Conservation (phyloP, 2,797 vertebrate genomes). For the Poeciliopsis turneri region DNA sequence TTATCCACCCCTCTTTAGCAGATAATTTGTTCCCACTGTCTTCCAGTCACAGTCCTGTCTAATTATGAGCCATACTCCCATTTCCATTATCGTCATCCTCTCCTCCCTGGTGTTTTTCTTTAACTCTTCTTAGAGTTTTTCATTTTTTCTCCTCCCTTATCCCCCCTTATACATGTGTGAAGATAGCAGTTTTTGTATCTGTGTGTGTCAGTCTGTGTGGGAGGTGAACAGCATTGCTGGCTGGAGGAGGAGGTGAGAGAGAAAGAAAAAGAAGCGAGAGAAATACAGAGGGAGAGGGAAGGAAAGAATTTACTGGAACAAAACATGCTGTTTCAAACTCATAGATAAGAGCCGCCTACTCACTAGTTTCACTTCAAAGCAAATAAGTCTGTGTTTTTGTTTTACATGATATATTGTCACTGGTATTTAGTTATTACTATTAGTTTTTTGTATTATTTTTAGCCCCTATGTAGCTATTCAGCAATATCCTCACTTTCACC, state of each 20-base stretch:
- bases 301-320: slow-evolving; percentile 67
- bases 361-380: slow-evolving; percentile 54
- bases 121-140: slow-evolving; percentile 15
- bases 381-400: slow-evolving; percentile 49
- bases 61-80: slow-evolving; percentile 28
- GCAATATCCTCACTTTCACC: slow-evolving; percentile 19
- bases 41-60: slow-evolving; percentile 8
- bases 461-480: slow-evolving; percentile 1
- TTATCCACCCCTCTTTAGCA: not conserved
- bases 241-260: slow-evolving; percentile 64
- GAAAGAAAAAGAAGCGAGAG: slow-evolving; percentile 43
- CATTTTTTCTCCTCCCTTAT: slow-evolving; percentile 22
- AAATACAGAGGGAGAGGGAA: slow-evolving; percentile 34
- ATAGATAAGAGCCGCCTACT: slow-evolving; percentile 69
- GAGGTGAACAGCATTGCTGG: slow-evolving; percentile 64
- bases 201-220: slow-evolving; percentile 55
- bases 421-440: slow-evolving; percentile 1
- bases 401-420: slow-evolving; percentile 15
- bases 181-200: slow-evolving; percentile 57
- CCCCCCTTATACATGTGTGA: slow-evolving; percentile 45
- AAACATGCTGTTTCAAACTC: slow-evolving; percentile 68
- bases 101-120: slow-evolving; percentile 37
- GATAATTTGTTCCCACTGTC: not conserved
- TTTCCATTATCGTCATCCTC: slow-evolving; percentile 29
- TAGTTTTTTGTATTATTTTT: slow-evolving; percentile 7